Conservation (phyloP, 2,113 vertebrate genomes). For the Azemiops feae region DNA sequence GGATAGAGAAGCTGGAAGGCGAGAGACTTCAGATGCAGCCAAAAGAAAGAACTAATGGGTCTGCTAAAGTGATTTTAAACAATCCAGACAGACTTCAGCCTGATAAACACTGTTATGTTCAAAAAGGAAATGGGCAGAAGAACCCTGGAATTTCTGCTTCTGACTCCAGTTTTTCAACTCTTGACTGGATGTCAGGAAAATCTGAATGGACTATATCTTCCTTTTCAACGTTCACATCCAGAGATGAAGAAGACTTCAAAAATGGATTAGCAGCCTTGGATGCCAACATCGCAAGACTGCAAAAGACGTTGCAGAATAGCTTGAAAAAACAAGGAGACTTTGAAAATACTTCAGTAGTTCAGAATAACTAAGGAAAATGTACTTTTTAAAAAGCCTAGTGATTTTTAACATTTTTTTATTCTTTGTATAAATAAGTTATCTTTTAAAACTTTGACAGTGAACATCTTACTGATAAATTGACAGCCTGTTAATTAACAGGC, state of each 20-base stretch:
- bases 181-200: slow-evolving; percentile 67
- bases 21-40: slow-evolving; percentile 51
- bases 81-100: slow-evolving; percentile 31
- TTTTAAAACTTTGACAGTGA: slow-evolving; percentile 34
- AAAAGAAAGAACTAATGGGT: slow-evolving; percentile 37
- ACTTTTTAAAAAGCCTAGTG: slow-evolving; percentile 14
- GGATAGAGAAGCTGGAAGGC: slow-evolving; percentile 35
- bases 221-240: slow-evolving; percentile 83
- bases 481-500: slow-evolving; percentile 13
- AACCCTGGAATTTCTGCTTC: slow-evolving; percentile 28
- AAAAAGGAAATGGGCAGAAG: slow-evolving; percentile 2
- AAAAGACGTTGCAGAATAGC: slow-evolving; percentile 79
- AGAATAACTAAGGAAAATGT: background rate
- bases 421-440: slow-evolving; percentile 26
- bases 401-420: slow-evolving; percentile 11
- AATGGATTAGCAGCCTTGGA: slow-evolving; percentile 88
- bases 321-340: slow-evolving; percentile 63
- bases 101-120: background rate
- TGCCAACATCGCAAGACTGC: slow-evolving; percentile 87
- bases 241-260: slow-evolving; percentile 85
- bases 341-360: slow-evolving; percentile 4
- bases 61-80: slow-evolving; percentile 29
- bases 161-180: slow-evolving; percentile 62
- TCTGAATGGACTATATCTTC: slow-evolving; percentile 82
- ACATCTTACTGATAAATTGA: slow-evolving; percentile 44